These are phyloP conservation scores for Periophthalmus magnuspinnatus DNA, from an alignment of 2,797 vertebrate genomes.

Conservation along the genomic window DNA sequence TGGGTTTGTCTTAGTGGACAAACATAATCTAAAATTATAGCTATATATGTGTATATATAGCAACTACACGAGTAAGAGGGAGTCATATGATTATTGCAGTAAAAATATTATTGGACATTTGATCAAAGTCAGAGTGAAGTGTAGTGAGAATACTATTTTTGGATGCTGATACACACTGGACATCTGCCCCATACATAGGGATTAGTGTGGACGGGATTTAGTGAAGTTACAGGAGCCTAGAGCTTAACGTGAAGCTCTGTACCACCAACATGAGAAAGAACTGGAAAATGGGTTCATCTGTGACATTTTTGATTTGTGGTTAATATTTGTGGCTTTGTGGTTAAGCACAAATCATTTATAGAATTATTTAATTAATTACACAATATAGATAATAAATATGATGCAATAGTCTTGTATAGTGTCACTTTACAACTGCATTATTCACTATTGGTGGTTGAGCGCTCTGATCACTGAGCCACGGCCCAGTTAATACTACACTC, in stretches of 20 bases:
- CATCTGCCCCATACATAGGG: slow-evolving; percentile 43
- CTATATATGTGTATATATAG: not conserved
- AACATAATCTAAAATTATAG: not conserved
- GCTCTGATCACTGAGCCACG: not conserved
- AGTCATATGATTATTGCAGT: not conserved
- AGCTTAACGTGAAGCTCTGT: slow-evolving; percentile 63
- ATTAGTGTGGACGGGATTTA: slow-evolving; percentile 47
- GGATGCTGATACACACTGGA: slow-evolving; percentile 42
- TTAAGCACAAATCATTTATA: not conserved
- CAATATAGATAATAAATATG: no score
- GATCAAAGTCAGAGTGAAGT: slow-evolving; percentile 7
- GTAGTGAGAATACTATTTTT: slow-evolving; percentile 28
- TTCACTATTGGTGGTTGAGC: no score
- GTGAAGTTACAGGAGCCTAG: slow-evolving; percentile 62
- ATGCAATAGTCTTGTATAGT: no score
- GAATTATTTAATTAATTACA: no score
- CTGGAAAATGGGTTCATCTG: slow-evolving; percentile 32
- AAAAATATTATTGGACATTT: not conserved
- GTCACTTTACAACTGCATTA: not conserved
- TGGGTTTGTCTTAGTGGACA: not conserved
- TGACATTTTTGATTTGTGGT: slow-evolving; percentile 45
- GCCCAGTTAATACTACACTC: not conserved
- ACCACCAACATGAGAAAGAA: slow-evolving; percentile 44
- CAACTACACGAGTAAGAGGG: not conserved
- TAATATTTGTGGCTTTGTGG: no score